Evolutionary conservation across 2,797 vertebrate genomes (phyloP).

Genomic region (Macropodus opercularis): DNA sequence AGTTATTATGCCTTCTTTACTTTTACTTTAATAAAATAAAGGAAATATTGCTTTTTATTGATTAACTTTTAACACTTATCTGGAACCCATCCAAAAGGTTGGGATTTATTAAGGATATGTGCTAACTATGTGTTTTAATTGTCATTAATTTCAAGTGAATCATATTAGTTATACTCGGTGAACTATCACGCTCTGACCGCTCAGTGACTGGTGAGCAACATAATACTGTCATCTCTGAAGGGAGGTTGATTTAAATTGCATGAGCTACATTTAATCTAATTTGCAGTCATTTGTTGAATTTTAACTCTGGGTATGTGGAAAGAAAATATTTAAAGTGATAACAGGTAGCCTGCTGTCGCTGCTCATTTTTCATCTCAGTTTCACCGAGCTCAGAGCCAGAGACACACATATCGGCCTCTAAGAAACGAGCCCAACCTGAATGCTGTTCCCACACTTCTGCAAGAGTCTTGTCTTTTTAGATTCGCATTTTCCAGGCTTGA

Average conservation of each 20-base stretch:
- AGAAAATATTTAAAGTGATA: constrained; percentile 87
- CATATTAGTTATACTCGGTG: constrained; percentile 19
- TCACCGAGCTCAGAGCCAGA: constrained; percentile 67
- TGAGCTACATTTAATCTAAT: constrained; percentile 80
- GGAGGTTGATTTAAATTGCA: constrained; percentile 62
- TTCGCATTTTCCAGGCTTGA: constrained; percentile 30
- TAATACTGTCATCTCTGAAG: constrained; percentile 37
- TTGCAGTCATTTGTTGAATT: constrained; percentile 82
- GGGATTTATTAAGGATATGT: constrained; percentile 30
- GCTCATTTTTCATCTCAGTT: constrained; percentile 78
- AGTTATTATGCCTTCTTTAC: too few relatives aligned
- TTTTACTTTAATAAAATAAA: too few relatives aligned
- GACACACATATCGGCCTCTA: constrained; percentile 66
- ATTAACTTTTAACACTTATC: constrained; percentile 32
- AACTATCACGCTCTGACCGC: constrained; percentile 43
- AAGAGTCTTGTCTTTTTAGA: constrained; percentile 22
- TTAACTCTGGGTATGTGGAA: constrained; percentile 79
- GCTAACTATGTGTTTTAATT: constrained; percentile 47
- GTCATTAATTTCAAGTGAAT: constrained; percentile 28
- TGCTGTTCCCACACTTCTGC: constrained; percentile 23
- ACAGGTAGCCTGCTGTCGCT: constrained; percentile 79
- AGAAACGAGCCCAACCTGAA: constrained; percentile 45
- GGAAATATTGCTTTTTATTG: too few relatives aligned
- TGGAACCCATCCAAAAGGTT: constrained; percentile 19
- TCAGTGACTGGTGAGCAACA: constrained; percentile 36